Base-by-base conservation (phyloP, 2,113 vertebrate genomes). In the Tympanuchus pallidicinctus region DNA sequence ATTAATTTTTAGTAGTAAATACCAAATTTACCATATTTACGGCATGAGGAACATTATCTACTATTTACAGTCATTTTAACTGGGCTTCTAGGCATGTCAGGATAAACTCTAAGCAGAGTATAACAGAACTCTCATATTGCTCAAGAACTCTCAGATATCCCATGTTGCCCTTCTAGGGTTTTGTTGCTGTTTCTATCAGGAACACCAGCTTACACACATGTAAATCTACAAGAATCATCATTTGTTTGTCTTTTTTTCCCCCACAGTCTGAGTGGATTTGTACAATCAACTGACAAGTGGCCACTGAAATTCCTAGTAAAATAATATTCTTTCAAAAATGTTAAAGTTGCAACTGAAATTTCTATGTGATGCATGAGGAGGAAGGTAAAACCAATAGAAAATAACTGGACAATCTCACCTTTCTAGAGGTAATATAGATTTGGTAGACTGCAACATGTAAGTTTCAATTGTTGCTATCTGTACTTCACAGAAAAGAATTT, bases 221-320 rank as follows among this genome's bases (percentile, higher is more conserved):
- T n/a, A 1, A 1, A 69, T 61, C 45, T 12, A 79, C 17, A 16
- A 82, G 22, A 50, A 0, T 60, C 0, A 1, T 2, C 2, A 70
- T 27, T 90, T 69, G 60, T 60, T 92, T 88, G 34, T 21, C 11
- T 64, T 94, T 81, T 86, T 86, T 28, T 25, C 8, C 25, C 17
- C 25, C 17, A 65, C 63, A 54, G 11, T 74, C 20, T 64, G 30
- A 38, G 56, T 6, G 36, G 18, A 69, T 56, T 77, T 69, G 45
- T 38, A 65, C 13, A 43, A 87, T 69, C 22, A 78, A 25, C 17
- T 82, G 57, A 71, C 52, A 60, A 38, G 48, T 43, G 19, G 38
- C 15, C 14, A 34, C 22, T 43, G 22, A 61, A 95, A 79, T 7
- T 65, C 30, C 38, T 60, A 38, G 13, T 45, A 76, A 66, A 82